Evolutionary conservation across 2,888 invertebrate species (phyloP), one percentile per base, ranked within the genome.

Genomic region (Dicycla oo): DNA sequence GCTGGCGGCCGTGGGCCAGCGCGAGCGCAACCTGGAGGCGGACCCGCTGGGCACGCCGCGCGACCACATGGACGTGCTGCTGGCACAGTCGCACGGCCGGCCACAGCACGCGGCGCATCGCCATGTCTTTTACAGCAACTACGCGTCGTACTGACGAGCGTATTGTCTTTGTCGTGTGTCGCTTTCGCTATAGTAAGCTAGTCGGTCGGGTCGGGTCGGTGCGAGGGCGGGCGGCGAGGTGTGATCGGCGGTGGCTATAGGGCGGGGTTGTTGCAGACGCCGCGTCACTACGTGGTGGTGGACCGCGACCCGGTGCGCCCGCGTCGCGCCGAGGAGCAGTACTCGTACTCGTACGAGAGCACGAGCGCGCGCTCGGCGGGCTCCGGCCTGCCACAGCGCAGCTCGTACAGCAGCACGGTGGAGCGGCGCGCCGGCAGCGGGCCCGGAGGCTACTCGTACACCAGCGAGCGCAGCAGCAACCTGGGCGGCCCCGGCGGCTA

Each of bases 241-340:
- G 89, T 88, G 89, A 87, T 87, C 88, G 88, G 89, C 85, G 88
- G 88, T 87, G 88, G 90, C 88, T 87, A 88, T 83, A 93, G 92
- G 91, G 92, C 92, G 91, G 92, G 93, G 96, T 96, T 96, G 96
- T 97, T 97, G 95, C 97, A 98, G 98, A 98, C 97, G 96, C 98
- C 97, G 96, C 98, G 98, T 90, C 98, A 98, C 94, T 98, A 98
- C 97, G 98, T 98, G 97, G 97, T 98, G 96, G 98, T 98, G 94
- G 97, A 97, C 94, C 98, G 98, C 93, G 97, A 97, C 88, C 97
- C 97, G 43, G 75, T 83, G 89, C 95, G 96, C 90, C 96, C 97
- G 88, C 96, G 97, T 74, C 97, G 97, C 92, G 97, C 97, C 87
- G 98, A 98, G 93, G 97, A 98, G 96, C 98, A 98, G 96, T 98